These are phyloP conservation scores for Leptopilina syphax DNA, from an alignment of 2,888 invertebrate species.

Conservation along the genomic window DNA sequence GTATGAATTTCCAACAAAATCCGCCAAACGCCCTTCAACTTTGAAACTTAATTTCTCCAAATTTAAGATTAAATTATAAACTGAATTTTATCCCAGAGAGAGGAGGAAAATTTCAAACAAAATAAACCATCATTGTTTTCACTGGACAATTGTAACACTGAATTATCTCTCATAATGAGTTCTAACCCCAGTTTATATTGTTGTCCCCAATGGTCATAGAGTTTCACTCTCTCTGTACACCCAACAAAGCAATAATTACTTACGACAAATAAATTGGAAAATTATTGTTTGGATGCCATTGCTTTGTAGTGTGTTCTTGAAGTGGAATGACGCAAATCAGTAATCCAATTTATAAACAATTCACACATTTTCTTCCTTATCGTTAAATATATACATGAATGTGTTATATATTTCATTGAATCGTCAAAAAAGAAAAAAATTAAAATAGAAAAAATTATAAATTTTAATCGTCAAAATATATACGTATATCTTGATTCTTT, in stretches of 20 bases:
- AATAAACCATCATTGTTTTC: background rate
- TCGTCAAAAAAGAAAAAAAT: background rate
- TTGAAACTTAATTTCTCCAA: background rate
- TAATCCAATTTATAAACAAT: conserved; percentile 11
- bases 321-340: background rate
- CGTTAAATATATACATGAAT: background rate
- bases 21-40: no score
- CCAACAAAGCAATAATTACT: background rate
- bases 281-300: background rate
- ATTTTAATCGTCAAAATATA: background rate
- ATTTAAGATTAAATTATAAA: background rate
- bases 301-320: background rate
- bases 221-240: background rate
- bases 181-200: background rate
- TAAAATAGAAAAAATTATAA: background rate
- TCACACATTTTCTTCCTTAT: conserved; percentile 1
- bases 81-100: background rate
- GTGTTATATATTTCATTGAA: background rate
- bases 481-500: background rate
- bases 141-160: background rate
- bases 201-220: background rate
- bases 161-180: conserved; percentile 13
- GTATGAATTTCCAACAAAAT: no score
- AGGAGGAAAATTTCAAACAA: background rate
- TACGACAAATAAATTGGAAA: conserved; percentile 12